phyloP scores from a whole-genome alignment of 2,888 invertebrate genomes.

The Pachymerium ferrugineum region DNA sequence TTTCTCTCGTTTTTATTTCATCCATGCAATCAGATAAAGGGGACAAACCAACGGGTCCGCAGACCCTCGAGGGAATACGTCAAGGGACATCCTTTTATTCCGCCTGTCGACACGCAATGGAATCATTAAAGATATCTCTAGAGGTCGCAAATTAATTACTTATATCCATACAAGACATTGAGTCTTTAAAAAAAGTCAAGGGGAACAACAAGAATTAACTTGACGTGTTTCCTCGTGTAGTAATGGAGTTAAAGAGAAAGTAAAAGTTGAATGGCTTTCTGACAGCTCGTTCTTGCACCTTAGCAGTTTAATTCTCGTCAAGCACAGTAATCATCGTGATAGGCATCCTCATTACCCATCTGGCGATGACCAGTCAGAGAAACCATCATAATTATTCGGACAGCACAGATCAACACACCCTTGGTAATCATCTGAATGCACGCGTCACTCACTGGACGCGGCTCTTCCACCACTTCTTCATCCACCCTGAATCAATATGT shows the following conservation, averaged over 20 bases:
- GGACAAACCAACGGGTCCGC: neutral
- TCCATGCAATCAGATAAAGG: neutral
- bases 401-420: constrained; percentile 18
- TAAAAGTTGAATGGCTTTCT: neutral
- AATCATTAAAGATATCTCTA: neutral
- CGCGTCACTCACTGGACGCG: neutral
- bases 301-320: neutral
- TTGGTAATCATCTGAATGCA: constrained; percentile 5
- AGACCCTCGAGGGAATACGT: neutral
- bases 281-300: neutral
- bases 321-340: constrained; percentile 5
- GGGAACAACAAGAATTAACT: too few relatives aligned
- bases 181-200: too few relatives aligned
- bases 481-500: neutral
- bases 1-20: neutral
- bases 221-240: too few relatives aligned
- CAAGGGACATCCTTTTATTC: neutral
- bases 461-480: neutral
- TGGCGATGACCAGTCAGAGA: neutral
- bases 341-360: constrained; percentile 6
- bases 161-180: neutral
- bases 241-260: neutral
- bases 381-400: constrained; percentile 18
- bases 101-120: neutral
- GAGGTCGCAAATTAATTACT: neutral